Conservation (phyloP, 2,797 vertebrate genomes). For the Chrosomus eos region DNA sequence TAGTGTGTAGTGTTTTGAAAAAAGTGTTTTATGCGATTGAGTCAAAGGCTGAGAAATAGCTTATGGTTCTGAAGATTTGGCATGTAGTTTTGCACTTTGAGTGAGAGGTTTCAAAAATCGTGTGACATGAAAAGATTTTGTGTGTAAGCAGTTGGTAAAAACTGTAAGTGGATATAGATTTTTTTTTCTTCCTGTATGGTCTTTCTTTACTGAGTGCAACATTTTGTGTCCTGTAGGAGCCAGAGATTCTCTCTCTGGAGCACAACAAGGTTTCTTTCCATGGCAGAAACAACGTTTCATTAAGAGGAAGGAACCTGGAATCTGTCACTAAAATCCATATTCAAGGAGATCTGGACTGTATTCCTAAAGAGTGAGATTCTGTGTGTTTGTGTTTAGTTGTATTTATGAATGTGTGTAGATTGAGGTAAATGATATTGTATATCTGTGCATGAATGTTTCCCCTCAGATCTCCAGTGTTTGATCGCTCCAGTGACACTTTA, state of each 20-base stretch:
- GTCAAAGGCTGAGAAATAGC: no score
- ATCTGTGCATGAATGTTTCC: background rate
- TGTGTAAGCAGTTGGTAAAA: no score
- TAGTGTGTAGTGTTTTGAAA: no score
- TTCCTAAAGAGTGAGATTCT: conserved; percentile 81
- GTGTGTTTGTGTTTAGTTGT: background rate
- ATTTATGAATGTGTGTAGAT: background rate
- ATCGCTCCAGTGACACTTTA: conserved; percentile 76
- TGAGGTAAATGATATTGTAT: background rate
- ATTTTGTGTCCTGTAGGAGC: background rate
- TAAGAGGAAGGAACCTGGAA: conserved; percentile 83
- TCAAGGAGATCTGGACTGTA: conserved; percentile 78
- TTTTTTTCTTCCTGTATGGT: background rate
- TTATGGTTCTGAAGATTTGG: no score
- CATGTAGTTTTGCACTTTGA: no score
- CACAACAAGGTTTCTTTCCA: conserved; percentile 81
- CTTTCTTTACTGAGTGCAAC: background rate
- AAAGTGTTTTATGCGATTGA: no score
- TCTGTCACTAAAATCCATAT: conserved; percentile 79
- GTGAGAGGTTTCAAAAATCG: no score
- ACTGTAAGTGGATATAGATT: background rate
- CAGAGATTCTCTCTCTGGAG: conserved; percentile 78
- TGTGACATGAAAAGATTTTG: no score
- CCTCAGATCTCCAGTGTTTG: conserved; percentile 79
- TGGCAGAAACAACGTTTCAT: conserved; percentile 80